These are phyloP conservation scores for Sparidentex hasta DNA, from an alignment of 2,797 vertebrate species.

Conservation along the genomic window DNA sequence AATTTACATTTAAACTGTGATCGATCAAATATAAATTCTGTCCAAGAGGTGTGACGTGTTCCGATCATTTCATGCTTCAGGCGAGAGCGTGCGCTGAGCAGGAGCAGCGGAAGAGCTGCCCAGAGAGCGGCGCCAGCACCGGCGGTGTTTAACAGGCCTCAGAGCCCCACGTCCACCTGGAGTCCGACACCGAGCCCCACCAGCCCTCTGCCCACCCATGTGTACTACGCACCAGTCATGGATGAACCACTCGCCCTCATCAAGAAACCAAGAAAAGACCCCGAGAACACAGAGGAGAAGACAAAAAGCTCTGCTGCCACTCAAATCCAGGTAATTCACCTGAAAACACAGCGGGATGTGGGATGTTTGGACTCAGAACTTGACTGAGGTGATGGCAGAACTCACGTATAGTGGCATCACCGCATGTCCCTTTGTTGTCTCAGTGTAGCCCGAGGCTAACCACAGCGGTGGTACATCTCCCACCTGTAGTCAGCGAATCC, in stretches of 20 bases:
- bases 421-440: conserved; percentile 53
- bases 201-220: conserved; percentile 75
- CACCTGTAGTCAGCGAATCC: conserved; percentile 63
- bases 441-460: conserved; percentile 71
- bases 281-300: conserved; percentile 73
- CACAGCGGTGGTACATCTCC: conserved; percentile 58
- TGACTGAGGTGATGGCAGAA: too few species aligned
- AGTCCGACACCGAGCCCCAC: conserved; percentile 83
- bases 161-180: conserved; percentile 83
- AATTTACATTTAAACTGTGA: neutral
- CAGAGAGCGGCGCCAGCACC: conserved; percentile 63
- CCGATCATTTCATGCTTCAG: conserved; percentile 64
- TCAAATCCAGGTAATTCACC: conserved; percentile 83
- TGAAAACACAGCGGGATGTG: neutral
- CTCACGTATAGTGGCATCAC: conserved; percentile 15
- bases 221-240: conserved; percentile 82
- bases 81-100: conserved; percentile 82
- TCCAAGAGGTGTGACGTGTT: neutral
- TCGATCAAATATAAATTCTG: neutral
- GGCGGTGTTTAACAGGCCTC: conserved; percentile 67
- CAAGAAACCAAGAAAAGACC: conserved; percentile 85
- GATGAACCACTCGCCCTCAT: conserved; percentile 88
- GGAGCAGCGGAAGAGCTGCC: conserved; percentile 65
- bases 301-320: conserved; percentile 57
- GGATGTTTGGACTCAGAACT: neutral